phyloP scores from a whole-genome alignment of 2,113 vertebrate species.

The Notiomystis cincta region DNA sequence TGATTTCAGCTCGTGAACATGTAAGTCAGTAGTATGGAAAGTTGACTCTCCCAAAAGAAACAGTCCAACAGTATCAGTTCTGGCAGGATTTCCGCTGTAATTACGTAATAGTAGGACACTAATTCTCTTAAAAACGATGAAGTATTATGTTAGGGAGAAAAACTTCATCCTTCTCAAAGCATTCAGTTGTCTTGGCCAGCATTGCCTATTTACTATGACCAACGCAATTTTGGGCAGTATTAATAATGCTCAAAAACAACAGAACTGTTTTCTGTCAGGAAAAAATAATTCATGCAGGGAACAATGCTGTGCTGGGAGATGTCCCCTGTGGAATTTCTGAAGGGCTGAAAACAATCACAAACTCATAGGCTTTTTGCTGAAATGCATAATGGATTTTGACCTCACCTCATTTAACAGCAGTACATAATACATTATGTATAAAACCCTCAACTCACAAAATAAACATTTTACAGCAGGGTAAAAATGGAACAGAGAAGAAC shows the following conservation, averaged over 20 bases:
- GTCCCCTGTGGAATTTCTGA: not conserved
- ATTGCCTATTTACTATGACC: not conserved
- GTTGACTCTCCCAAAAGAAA: not conserved
- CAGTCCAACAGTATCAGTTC: not conserved
- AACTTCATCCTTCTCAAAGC: not conserved
- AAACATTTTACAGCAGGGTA: not conserved
- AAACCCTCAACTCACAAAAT: not conserved
- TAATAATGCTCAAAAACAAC: not conserved
- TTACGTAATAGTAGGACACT: not conserved
- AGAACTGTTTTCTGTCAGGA: not conserved
- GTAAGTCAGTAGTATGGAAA: not conserved
- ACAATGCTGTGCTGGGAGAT: not conserved
- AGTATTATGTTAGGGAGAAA: not conserved
- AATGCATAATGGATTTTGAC: constrained; percentile 15
- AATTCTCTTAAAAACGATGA: not conserved
- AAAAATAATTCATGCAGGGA: not conserved
- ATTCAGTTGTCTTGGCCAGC: not conserved
- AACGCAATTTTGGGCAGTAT: not conserved
- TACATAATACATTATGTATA: not conserved
- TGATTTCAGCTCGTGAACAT: rapidly evolving
- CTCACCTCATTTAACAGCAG: constrained; percentile 18
- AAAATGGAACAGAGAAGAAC: not conserved
- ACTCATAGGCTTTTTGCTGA: not conserved
- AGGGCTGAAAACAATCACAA: not conserved
- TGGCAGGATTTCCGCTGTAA: not conserved